Base-by-base conservation (phyloP, 2,797 vertebrate species). In the Alectoris magna region DNA sequence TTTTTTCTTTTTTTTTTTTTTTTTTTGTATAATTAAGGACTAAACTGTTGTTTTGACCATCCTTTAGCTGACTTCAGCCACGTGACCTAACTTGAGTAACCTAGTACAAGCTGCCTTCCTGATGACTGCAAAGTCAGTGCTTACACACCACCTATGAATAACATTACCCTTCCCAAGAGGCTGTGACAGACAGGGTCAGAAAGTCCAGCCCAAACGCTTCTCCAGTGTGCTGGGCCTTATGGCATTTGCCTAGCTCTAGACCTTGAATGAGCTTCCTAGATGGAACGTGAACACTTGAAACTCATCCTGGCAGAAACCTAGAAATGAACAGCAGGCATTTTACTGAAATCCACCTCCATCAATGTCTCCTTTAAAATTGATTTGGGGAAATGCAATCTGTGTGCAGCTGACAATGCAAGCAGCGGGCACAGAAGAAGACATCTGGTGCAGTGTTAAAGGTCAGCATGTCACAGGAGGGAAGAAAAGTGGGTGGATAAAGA, bases 61-160 rank as follows among this genome's bases (percentile, higher is more conserved):
- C 18, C 48, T 24, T 24, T 41, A 81, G 9, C 6, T 15, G 46
- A 84, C 39, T 48, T 64, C 34, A 70, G 43, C 26, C 58, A 81
- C 13, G 84, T 0, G 0, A 67, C 31, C 27, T 29, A 75, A 31
- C 39, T 86, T 67, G 70, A 51, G 48, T 53, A 64, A 67, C 11
- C 9, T 55, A 85, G 56, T 51, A 56, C 13, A 10, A 3, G 44
- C 31, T 16, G 27, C 19, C 6, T 76, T 49, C 43, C 27, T 1
- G 27, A 55, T 10, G 34, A 75, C 38, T 75, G 83, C 62, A 23
- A 85, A 89, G 62, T 6, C 0, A 0, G 12, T 4, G 0, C 44
- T 87, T 74, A 46, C 7, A 43, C 29, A 46, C 66, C 58, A 41
- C 15, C 51, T 31, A 18, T 41, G 58, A 14, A 3, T 14, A 72